Evolutionary conservation across 2,888 invertebrate species (phyloP).

Genomic region (Ferrisia virgata): DNA sequence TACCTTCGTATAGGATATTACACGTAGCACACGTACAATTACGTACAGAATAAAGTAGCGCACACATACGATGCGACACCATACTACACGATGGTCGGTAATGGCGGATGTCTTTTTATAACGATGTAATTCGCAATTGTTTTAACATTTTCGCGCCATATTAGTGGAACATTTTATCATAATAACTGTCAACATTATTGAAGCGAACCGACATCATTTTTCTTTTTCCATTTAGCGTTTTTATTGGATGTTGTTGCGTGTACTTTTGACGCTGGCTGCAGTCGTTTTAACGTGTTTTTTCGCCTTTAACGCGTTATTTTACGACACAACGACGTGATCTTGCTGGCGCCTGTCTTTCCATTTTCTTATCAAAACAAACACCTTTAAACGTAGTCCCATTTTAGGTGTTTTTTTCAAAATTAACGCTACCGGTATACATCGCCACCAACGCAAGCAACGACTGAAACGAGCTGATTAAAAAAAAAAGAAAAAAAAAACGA

Average conservation of each 20-base stretch:
- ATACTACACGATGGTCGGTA: neutral
- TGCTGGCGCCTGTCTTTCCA: neutral
- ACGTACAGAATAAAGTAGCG: neutral
- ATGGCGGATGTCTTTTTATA: neutral
- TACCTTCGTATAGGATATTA: neutral
- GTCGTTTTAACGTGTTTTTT: neutral
- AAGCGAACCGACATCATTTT: neutral
- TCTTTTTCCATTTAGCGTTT: neutral
- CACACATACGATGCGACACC: neutral
- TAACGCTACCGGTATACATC: too few species aligned
- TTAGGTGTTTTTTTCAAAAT: neutral
- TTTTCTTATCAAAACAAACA: neutral
- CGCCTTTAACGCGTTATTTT: neutral
- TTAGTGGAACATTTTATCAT: slow-evolving; percentile 15
- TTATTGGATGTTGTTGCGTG: neutral
- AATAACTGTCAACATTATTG: slow-evolving; percentile 15
- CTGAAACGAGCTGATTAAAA: neutral
- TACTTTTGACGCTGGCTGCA: neutral
- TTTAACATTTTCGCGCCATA: slow-evolving; percentile 10
- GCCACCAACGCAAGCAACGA: too few species aligned
- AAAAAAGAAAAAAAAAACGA: neutral
- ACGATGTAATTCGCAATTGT: slow-evolving; percentile 10
- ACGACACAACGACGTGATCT: neutral
- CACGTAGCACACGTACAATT: neutral
- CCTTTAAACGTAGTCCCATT: neutral